Base-by-base conservation (phyloP, 2,888 invertebrate genomes). In the Caenorhabditis drosophilae region DNA sequence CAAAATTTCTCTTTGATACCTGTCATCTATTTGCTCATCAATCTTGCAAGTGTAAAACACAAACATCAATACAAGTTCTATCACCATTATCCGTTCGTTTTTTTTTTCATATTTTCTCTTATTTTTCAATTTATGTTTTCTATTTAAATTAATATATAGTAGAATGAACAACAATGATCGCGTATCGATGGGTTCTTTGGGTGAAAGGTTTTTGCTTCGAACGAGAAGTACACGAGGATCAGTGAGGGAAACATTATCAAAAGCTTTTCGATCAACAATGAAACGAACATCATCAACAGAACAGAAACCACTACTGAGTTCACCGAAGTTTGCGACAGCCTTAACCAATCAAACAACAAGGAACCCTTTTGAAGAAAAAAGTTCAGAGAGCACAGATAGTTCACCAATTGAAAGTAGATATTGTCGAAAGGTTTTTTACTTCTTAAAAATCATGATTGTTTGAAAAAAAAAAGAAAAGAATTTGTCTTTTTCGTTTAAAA, bases 171-270 rank as follows among this genome's bases (percentile, higher is more conserved):
- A n/a, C n/a, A n/a, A n/a, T n/a, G 67, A 67, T 40, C 56, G 60
- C n/a, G 58, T 72, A 7, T 62, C 68, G 15, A 72, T 67, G 23
- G 72, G 72, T 23, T 67, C 69, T 7, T 31, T 69, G 11, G 60
- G 72, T 4, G 69, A 72, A 46, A 47, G 57, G n/a, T 46, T 69
- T 25, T 55, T 72, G 49, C 45, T 72, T 12, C 54, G 72, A 31
- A 67, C 67, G 15, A 41, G 57, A 35, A 58, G 54, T 34, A 58
- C 53, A 4, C 16, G 66, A 40, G 56, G 54, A 34, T 72, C 72
- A 18, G 60, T 72, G 6, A 36, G 69, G 20, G 67, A 69, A 27
- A 72, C 72, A 7, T 49, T 72, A 15, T 51, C 58, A 2, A 59
- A 61, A 38, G 72, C 72, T 2, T 38, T 72, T 34, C 55, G 64